Conservation (phyloP, 1,140 invertebrate genomes). For the Rhopalosiphum padi region DNA sequence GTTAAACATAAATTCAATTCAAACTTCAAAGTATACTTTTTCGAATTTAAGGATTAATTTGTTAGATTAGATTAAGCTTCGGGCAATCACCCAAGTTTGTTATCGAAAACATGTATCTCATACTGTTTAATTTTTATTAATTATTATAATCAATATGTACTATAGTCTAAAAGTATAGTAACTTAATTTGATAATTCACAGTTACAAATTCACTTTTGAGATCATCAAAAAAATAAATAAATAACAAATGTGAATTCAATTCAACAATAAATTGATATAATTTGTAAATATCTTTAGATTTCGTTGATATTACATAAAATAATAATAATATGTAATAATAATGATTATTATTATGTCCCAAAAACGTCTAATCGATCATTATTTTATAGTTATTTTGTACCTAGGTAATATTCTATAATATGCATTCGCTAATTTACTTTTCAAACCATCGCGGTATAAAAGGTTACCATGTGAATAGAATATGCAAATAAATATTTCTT, state of each 20-base stretch:
- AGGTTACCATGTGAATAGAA: too few relatives aligned
- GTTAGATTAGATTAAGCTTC: not conserved
- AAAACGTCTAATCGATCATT: not conserved
- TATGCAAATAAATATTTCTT: not conserved
- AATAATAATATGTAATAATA: not conserved
- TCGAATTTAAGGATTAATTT: too few relatives aligned
- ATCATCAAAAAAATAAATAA: not conserved
- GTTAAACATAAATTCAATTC: not conserved
- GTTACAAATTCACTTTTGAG: not conserved
- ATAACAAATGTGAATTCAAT: not conserved
- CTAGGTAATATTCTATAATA: not conserved
- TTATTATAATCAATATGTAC: not conserved
- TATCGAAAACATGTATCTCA: not conserved
- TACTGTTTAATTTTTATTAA: not conserved
- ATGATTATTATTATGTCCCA: not conserved
- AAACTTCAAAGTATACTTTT: not conserved
- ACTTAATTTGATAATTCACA: not conserved
- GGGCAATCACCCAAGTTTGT: not conserved
- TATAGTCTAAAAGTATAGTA: not conserved
- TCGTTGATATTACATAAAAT: not conserved
- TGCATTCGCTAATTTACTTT: not conserved
- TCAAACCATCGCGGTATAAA: not conserved
- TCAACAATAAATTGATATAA: not conserved
- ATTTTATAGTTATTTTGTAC: not conserved
- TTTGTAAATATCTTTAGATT: not conserved